A percentile compares a stretch with the other conserved stretches of the same genome.
Evolutionary conservation across 2,797 vertebrate genomes (phyloP).

Genomic region (Acestrorhynchus altus): DNA sequence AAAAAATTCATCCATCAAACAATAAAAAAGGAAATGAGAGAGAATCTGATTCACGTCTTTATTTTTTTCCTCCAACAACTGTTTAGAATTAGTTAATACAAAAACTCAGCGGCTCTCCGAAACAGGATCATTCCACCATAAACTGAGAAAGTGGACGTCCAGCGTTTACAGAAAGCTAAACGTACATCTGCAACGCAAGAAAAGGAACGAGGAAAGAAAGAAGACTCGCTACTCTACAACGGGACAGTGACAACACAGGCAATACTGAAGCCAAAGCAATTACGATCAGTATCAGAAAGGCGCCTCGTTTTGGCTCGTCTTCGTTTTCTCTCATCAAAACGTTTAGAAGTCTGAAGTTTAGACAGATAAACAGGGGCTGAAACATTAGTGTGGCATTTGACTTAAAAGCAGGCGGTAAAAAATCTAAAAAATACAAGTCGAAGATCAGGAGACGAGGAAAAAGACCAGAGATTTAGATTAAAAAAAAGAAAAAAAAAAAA

Average conservation of each 20-base stretch:
- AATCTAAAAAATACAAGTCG: constrained; percentile 75
- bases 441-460: constrained; percentile 59
- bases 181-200: constrained; percentile 41
- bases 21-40: neutral
- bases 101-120: constrained; percentile 29
- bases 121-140: constrained; percentile 17
- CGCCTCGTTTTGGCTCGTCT: neutral
- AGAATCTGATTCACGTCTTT: constrained; percentile 15
- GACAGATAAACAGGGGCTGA: neutral
- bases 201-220: constrained; percentile 13
- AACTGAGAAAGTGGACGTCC: neutral
- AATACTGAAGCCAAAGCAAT: neutral
- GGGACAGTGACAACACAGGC: neutral
- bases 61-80: constrained; percentile 18
- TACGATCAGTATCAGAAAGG: neutral
- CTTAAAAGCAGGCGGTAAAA: constrained; percentile 33
- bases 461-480: constrained; percentile 44
- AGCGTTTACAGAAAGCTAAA: constrained; percentile 35
- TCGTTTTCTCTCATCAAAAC: neutral
- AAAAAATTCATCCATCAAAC: no score
- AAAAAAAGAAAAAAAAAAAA: constrained; percentile 55
- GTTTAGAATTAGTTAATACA: constrained; percentile 38
- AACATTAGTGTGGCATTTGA: neutral
- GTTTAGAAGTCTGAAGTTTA: neutral
- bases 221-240: constrained; percentile 30